Conservation (phyloP, 2,113 vertebrate genomes). For the Saguinus imperator region DNA sequence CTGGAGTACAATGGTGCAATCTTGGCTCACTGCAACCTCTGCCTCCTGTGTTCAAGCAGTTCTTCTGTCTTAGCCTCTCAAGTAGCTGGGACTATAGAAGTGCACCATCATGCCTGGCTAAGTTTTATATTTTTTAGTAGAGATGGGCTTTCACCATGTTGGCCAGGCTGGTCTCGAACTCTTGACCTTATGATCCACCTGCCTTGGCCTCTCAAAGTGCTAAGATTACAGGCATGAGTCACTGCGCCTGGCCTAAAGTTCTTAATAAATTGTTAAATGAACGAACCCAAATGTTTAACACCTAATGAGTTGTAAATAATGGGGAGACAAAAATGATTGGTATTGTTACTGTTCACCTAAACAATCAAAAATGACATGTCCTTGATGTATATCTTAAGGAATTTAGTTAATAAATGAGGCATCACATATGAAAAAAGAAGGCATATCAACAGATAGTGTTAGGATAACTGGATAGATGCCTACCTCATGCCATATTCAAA, state of each 20-base stretch:
- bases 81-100: too few relatives aligned
- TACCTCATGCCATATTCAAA: background rate
- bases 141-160: too few relatives aligned
- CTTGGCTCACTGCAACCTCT: too few relatives aligned
- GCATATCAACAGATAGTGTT: background rate
- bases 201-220: too few relatives aligned
- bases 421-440: background rate
- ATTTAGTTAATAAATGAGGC: background rate
- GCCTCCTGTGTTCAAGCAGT: too few relatives aligned
- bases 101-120: too few relatives aligned
- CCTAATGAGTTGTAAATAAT: background rate
- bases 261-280: constrained; percentile 17
- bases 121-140: too few relatives aligned
- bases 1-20: too few relatives aligned
- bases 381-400: background rate
- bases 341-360: background rate
- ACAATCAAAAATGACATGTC: background rate
- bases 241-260: background rate
- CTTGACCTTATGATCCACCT: too few relatives aligned
- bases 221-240: too few relatives aligned
- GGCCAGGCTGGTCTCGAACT: too few relatives aligned
- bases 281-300: background rate
- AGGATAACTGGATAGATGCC: background rate
- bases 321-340: background rate
- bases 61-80: too few relatives aligned